A percentile compares a stretch with the other conserved stretches of the same genome.
phyloP scores from a whole-genome alignment of 2,113 vertebrate species.

The Coregonus clupeaformis region DNA sequence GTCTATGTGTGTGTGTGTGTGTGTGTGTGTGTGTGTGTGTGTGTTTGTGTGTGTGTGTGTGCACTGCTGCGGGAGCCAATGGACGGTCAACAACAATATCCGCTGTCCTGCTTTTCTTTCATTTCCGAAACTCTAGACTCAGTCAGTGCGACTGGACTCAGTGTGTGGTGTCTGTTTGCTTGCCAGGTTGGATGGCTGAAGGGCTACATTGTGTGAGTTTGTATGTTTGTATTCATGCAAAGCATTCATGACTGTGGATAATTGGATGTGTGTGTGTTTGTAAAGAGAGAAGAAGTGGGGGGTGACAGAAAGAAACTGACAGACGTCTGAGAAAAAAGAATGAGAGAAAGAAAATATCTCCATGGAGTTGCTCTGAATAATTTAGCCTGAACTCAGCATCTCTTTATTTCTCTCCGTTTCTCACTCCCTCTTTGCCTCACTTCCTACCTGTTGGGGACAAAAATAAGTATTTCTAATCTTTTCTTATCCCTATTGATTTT shows the following conservation, averaged over 20 bases:
- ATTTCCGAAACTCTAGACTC: conserved; percentile 11
- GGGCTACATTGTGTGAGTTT: too few relatives aligned
- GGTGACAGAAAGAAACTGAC: neutral
- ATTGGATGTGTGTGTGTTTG: conserved; percentile 8
- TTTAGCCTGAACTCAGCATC: conserved; percentile 6
- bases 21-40: too few relatives aligned
- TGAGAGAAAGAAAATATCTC: neutral
- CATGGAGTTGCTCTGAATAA: conserved; percentile 9
- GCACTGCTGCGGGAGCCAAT: conserved; percentile 1
- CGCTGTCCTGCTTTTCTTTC: neutral
- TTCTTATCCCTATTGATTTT: too few relatives aligned
- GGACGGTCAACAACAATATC: conserved; percentile 22
- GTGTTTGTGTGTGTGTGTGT: too few relatives aligned
- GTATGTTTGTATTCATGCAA: neutral
- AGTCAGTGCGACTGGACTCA: neutral
- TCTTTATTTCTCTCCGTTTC: neutral
- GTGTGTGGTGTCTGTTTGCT: too few relatives aligned
- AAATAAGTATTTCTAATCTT: neutral
- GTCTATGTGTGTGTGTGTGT: neutral
- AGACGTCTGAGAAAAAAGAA: neutral
- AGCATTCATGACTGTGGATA: neutral
- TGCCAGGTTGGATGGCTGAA: too few relatives aligned
- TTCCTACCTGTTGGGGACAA: neutral
- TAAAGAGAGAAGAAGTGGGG: neutral
- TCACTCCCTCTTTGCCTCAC: neutral